Evolutionary conservation across 2,888 invertebrate species (phyloP), one percentile per base, ranked within the genome.

Genomic region (Malthinus seriepunctatus): DNA sequence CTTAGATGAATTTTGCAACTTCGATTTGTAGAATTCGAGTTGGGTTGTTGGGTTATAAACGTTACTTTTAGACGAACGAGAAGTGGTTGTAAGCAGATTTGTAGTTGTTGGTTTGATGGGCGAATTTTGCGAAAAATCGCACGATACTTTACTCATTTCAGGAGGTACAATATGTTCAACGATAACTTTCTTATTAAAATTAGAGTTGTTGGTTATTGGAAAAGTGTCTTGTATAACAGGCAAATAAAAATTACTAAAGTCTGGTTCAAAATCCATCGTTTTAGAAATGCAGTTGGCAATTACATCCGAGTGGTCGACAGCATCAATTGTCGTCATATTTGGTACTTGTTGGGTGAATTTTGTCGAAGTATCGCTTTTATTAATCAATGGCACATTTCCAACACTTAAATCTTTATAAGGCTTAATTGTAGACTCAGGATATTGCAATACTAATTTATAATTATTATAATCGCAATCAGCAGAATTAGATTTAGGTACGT

Each of bases 121-220:
- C 2, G 35, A 10, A 10, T 35, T 9, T 35, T 2, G 35, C 35
- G 35, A 10, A n/a, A n/a, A n/a, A 3, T 23, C 5, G 23, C 23
- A 23, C 5, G 23, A 23, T 5, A 9, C 11, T 46, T 46, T 31
- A 0, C 15, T 8, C 9, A 12, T 4, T 42, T 42, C 39, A 0
- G n/a, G 39, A 11, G 15, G 39, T 23, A 42, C 11, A 15, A 59
- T 59, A 3, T 39, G 50, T 34, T 59, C 59, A 1, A 59, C 59
- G n/a, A 59, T 59, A 14, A 59, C 59, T 47, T 59, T 59, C n/a
- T 51, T 49, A 23, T 37, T 54, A 3, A 38, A 45, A 23, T 5
- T 32, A 12, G 37, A 47, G 11, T 58, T 35, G 34, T 8, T 12
- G 11, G 32, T 31, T 12, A 32, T 9, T 23, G 23, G 23, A 32